phyloP scores from a whole-genome alignment of 2,797 vertebrate genomes.

The Okamejei kenojei region DNA sequence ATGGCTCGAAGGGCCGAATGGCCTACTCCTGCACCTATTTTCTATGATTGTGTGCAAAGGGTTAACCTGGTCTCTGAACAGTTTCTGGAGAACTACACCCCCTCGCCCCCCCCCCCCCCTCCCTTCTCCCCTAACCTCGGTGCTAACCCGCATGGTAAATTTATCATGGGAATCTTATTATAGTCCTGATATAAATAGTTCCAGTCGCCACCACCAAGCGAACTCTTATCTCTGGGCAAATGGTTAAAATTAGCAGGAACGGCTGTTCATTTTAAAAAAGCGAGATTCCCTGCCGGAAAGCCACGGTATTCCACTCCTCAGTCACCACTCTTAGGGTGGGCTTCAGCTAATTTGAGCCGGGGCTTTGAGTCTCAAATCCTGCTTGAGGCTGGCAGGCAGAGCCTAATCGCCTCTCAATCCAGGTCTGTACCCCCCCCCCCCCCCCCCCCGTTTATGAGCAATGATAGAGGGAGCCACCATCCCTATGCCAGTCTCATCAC shows the following conservation, averaged over 20 bases:
- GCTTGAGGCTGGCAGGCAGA: neutral
- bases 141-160: constrained; percentile 16
- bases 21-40: no score
- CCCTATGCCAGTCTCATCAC: neutral
- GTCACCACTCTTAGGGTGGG: neutral
- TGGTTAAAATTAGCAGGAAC: constrained; percentile 19
- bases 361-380: neutral
- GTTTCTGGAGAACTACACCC: neutral
- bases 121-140: neutral
- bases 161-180: constrained; percentile 18
- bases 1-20: no score
- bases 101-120: neutral
- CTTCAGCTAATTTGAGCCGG: neutral
- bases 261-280: constrained; percentile 24
- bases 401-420: neutral
- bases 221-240: constrained; percentile 34
- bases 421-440: no score
- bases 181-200: constrained; percentile 29
- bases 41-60: neutral
- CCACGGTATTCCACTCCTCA: neutral
- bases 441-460: neutral
- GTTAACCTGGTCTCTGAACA: neutral
- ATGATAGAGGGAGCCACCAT: neutral
- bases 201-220: constrained; percentile 21
- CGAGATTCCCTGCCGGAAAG: neutral